These are phyloP conservation scores for Drosophila meridiana DNA, from an alignment of 2,888 invertebrate genomes.

Conservation along the genomic window DNA sequence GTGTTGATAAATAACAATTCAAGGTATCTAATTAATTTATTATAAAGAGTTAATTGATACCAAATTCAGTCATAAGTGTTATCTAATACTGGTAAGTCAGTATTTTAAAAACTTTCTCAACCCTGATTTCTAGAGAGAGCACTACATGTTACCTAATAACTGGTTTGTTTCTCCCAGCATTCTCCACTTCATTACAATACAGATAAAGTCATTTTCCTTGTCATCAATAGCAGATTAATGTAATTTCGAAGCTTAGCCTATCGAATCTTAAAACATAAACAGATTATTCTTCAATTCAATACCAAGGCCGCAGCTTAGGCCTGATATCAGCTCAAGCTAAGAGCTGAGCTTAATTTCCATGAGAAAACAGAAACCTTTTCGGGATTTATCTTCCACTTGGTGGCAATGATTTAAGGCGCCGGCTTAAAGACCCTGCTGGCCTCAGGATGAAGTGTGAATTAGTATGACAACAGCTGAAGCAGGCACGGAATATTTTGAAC, in stretches of 20 bases:
- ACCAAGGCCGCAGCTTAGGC: no score
- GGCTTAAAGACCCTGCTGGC: not conserved
- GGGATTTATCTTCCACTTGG: not conserved
- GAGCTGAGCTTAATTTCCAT: not conserved
- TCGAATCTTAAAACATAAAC: not conserved
- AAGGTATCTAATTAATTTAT: no score
- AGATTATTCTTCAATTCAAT: not conserved
- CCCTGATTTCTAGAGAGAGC: not conserved
- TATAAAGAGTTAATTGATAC: no score
- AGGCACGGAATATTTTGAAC: slow-evolving; percentile 25
- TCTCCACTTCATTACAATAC: no score
- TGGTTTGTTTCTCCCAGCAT: not conserved
- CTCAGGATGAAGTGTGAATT: slow-evolving; percentile 11
- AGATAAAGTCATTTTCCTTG: not conserved
- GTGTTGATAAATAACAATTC: no score
- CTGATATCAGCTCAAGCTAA: not conserved
- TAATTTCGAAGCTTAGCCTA: no score
- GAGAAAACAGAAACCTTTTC: not conserved
- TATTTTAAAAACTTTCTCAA: not conserved
- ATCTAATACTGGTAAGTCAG: no score
- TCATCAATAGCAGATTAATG: not conserved
- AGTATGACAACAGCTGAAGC: slow-evolving; percentile 23
- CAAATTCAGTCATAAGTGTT: no score
- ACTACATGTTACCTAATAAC: not conserved
- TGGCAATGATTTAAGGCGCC: slow-evolving; percentile 20